Evolutionary conservation across 2,113 vertebrate genomes (phyloP), one percentile per base, ranked within the genome.

Genomic region (Oenanthe oenanthe): DNA sequence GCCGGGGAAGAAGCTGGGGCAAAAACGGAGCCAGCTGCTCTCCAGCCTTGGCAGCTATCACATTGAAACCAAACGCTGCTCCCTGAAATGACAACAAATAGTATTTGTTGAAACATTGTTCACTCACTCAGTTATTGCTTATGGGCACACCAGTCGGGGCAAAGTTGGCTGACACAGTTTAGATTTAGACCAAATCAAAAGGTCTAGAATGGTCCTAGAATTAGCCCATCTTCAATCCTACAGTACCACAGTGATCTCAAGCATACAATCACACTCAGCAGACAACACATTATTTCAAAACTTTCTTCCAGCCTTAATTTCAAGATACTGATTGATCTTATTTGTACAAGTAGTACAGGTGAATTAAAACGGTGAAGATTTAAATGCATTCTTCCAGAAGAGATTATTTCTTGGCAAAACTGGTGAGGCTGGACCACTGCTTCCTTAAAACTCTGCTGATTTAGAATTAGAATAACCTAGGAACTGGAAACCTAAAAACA

Each of bases 1-100:
- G 99, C 24, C 99, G 98, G 17, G 99, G 99, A 83, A 99, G 98
- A 15, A 99, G 97, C 74, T 99, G 99, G 26, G 99, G 98, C 91
- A 99, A 97, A 95, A 99, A 99, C 1, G 99, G 99, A 88, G 99
- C 98, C 72, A 99, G 97, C 71, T 99, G 99, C 89, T 99, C 99
- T 58, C 99, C 99, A 47, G 99, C 99, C 94, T 99, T 99, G 40
- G 98, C 89, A 79, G 99, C 99, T 62, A 99, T 99, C 85, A 99
- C 98, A 95, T 99, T 99, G 97, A 99, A 99, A 61, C 99, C 99
- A 98, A 99, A 99, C 71, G 99, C 99, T 94, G 99, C 99, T 91
- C 99, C 99, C 99, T 99, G 93, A 76, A 94, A 96, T 34, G 38
- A 91, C 3, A 58, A 83, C 13, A 57, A 43, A 38, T 8, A 82